Conservation (phyloP, 2,113 vertebrate genomes). For the Chauna torquata region DNA sequence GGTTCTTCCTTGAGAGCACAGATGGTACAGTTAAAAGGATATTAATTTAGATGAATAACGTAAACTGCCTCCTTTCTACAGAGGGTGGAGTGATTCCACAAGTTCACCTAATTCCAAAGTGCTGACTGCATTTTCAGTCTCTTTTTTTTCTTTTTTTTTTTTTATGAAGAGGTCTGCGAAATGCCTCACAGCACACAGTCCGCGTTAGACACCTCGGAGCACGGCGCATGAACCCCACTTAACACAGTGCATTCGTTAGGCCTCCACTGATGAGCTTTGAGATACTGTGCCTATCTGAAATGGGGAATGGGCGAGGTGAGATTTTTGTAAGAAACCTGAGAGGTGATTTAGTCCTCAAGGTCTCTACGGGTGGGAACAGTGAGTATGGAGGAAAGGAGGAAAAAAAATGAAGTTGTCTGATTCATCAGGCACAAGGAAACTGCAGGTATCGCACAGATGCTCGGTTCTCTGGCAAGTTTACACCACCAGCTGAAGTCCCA, state of each 20-base stretch:
- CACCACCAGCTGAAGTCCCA: neutral
- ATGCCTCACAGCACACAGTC: neutral
- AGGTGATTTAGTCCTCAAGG: neutral
- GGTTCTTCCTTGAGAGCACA: neutral
- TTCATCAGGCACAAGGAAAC: neutral
- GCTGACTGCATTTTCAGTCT: neutral
- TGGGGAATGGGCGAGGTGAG: neutral
- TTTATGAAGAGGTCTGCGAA: neutral
- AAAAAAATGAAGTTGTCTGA: neutral
- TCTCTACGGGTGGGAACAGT: neutral
- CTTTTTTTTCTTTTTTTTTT: neutral
- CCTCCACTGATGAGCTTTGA: neutral
- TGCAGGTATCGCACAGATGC: neutral
- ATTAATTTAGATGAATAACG: neutral
- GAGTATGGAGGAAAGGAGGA: neutral
- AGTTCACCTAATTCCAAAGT: neutral
- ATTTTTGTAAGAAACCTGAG: neutral
- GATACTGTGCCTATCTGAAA: neutral
- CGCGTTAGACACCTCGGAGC: neutral
- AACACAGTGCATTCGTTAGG: neutral
- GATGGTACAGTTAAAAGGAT: neutral
- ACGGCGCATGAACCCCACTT: rapidly evolving
- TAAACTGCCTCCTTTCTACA: neutral
- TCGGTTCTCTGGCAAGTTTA: neutral
- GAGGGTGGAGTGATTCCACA: neutral